Base-by-base conservation (phyloP, 2,113 vertebrate genomes). In the Platysteira castanea region DNA sequence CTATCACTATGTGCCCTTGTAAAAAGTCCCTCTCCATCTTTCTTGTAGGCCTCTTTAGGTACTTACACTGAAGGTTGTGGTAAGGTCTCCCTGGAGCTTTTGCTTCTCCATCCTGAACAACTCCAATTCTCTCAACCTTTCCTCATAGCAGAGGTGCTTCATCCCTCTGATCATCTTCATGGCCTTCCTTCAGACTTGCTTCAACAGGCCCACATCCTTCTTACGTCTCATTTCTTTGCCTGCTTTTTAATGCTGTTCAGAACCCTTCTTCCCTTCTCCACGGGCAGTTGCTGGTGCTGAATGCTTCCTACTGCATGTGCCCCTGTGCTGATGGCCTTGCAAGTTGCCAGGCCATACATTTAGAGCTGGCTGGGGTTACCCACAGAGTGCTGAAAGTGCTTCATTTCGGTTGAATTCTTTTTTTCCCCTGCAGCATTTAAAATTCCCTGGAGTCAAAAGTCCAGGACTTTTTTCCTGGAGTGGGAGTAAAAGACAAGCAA, bases 281-380 rank as follows among this genome's bases (percentile, higher is more conserved):
- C 7, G 24, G 31, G 31, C 37, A 70, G 26, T 20, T 49, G 52
- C 18, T 85, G 39, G 15, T 19, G 21, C 35, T 63, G 39, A 73
- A 50, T 1, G 0, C 27, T 95, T 78, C 39, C 39, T 23, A 33
- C 4, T 23, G 33, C 20, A 60, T 64, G 73, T 60, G 30, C 9
- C 35, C 20, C 35, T 49, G 24, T 52, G n/a, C 23, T 0, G 0
- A 20, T 15, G 28, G 21, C 27, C 28, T 63, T 46, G 22, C 31
- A 54, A 35, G 22, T 52, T n/a, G 35, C 54, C 81, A 49, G 39
- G 6, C 17, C 26, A 5, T n/a, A 26, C 5, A 15, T 49, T 61
- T 46, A 23, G 37, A 37, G 23, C 9, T 57, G 53, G 5, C 33
- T 50, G 33, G 30, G 27, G 30, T 11, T 89, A 33, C 47, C 24